Evolutionary conservation across 2,797 vertebrate species (phyloP), one percentile per base, ranked within the genome.

Genomic region (Mareca strepera): DNA sequence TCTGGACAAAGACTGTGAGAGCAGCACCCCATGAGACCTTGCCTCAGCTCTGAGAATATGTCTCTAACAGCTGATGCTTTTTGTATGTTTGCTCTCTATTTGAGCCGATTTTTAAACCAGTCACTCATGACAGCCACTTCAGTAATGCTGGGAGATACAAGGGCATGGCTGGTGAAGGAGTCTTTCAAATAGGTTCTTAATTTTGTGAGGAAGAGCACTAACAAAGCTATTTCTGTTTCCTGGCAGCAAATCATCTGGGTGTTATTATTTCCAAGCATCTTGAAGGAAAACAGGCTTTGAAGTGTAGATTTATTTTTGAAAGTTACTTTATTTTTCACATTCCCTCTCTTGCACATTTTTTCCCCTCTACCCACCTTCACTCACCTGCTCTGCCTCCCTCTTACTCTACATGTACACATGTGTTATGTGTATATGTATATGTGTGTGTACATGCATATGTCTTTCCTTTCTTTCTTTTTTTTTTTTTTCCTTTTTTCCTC

Each of bases 31-130:
- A 29, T 9, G 66, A 90, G 85, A 86, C 41, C 53, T 59, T 53
- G 22, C 25, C 22, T 80, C 26, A n/a, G 48, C 67, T 82, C 73
- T 67, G 79, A 92, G 74, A 73, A 81, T 62, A 22, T 10, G 26
- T 41, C 46, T 83, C 15, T 69, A 77, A 70, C 55, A 88, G 55
- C 58, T 87, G 83, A 92, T 85, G 53, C 28, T 81, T 64, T 81
- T 81, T 63, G 37, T 60, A 60, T 35, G 28, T 82, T 86, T 91
- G 29, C 20, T 88, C 93, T 91, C 76, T 76, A 12, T 70, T 94
- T 94, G 26, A 84, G 60, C 17, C 82, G 83, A 68, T 66, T 83
- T 93, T 94, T 76, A 86, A 90, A 84, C 26, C 7, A 67, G 37
- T 87, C 69, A 56, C n/a, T 90, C 68, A 59, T 2, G 1, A 35